Base-by-base conservation (phyloP, 2,888 invertebrate species). In the Leucophenga maculata region DNA sequence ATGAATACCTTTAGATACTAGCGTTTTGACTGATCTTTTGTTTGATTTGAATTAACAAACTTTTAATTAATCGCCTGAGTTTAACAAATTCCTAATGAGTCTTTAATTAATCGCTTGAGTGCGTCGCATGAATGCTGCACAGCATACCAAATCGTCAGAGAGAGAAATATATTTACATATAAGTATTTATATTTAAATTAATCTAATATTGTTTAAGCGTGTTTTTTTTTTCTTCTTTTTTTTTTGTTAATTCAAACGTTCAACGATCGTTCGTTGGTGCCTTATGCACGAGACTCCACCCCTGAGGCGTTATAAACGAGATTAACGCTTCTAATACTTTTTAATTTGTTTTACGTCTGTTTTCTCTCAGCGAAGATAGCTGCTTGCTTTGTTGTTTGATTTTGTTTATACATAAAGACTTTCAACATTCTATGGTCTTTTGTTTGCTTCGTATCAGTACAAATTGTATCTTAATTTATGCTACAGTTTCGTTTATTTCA, bases 1-100 rank as follows among this genome's bases (percentile, higher is more conserved):
- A n/a, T n/a, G n/a, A n/a, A 39, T 11, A 39, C 8, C 3, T 39
- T 39, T 9, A 39, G 2, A 26, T 26, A 26, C 26, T 39, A 39
- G 1, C 39, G 39, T 39, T n/a, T 50, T 46, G 11, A 22, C 55
- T 65, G 13, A 64, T 71, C 71, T 65, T 69, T 54, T 69, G 67
- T 73, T 71, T 71, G 71, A 74, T 71, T 69, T 67, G 65, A 72
- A 69, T 77, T 71, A 78, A 83, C 77, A 77, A 82, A 73, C 73
- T 74, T 75, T 82, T 83, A 80, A 83, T 82, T 80, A 82, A 80
- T 82, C 80, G 77, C 69, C 52, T 69, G 69, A 71, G 73, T 66
- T 78, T 70, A 79, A 80, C 81, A 79, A 82, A 81, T 84, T 79
- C 75, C 73, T 80, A 83, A 85, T 85, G 84, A 79, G 79, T 75